Percentiles rank a stretch among this genome's conserved stretches.
Conservation (phyloP, 2,888 invertebrate genomes). For the Lissocephala sabroskyi region DNA sequence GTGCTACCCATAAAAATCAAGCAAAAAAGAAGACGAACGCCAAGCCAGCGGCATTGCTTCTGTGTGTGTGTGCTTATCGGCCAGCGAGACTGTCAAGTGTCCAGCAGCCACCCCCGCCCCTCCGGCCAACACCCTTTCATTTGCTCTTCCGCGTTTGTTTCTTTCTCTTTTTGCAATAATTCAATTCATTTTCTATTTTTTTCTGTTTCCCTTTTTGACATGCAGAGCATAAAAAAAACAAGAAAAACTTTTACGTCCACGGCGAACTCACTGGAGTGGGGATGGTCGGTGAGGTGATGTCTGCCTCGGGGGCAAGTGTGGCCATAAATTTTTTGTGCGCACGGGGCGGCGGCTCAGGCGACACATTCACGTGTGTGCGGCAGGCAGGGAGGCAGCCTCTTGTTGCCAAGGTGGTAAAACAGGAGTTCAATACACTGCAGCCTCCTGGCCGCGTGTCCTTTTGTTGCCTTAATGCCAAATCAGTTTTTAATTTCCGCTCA, state of each 20-base stretch:
- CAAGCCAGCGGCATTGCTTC: slow-evolving; percentile 21
- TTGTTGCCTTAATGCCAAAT: slow-evolving; percentile 30
- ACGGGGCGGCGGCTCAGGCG: too few species aligned
- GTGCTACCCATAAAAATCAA: slow-evolving; percentile 45
- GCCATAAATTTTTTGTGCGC: slow-evolving; percentile 47
- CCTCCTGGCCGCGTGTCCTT: not conserved
- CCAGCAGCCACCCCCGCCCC: slow-evolving; percentile 25
- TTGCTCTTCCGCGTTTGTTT: slow-evolving; percentile 28
- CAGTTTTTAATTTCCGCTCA: slow-evolving; percentile 62
- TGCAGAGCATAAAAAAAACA: slow-evolving; percentile 28
- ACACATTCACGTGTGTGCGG: slow-evolving; percentile 33
- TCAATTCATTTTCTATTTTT: slow-evolving; percentile 70
- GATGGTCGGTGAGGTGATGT: not conserved
- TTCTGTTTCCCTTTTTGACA: slow-evolving; percentile 39
- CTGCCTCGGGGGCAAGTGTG: slow-evolving; percentile 18
- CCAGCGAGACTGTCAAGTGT: slow-evolving; percentile 59
- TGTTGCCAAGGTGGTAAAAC: too few species aligned
- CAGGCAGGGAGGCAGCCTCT: slow-evolving; percentile 28
- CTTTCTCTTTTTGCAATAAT: slow-evolving; percentile 68
- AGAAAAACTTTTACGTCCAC: too few species aligned
- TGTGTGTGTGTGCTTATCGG: slow-evolving; percentile 49
- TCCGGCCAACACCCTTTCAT: slow-evolving; percentile 2
- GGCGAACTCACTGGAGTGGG: not conserved
- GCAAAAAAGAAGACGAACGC: slow-evolving; percentile 8
- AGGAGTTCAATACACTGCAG: not conserved